phyloP scores from a whole-genome alignment of 2,888 invertebrate species.

The Tiliacea citrago region DNA sequence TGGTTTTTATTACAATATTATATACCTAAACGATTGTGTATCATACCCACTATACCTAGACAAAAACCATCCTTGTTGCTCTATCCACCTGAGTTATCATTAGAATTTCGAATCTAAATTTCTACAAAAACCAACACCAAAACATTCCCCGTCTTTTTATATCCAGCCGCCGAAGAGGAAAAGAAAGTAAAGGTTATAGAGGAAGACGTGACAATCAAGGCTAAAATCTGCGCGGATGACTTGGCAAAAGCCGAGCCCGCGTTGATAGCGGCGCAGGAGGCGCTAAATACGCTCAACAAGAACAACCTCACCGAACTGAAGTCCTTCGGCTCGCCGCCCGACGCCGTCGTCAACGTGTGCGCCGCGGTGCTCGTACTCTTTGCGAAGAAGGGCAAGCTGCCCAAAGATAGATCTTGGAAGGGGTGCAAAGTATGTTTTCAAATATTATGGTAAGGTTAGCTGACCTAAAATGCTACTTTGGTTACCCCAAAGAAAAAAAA shows the following conservation, averaged over 20 bases:
- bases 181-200: constrained; percentile 97
- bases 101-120: not conserved
- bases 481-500: not conserved
- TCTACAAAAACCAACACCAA: not conserved
- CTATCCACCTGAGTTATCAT: not conserved
- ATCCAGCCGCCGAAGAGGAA: constrained; percentile 94
- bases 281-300: constrained; percentile 97
- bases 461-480: not conserved
- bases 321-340: constrained; percentile 97
- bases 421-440: constrained; percentile 92
- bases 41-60: not conserved
- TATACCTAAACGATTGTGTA: not conserved
- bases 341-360: constrained; percentile 96
- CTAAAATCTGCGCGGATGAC: constrained; percentile 96
- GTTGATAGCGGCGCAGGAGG: constrained; percentile 96
- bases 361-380: constrained; percentile 97
- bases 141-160: not conserved
- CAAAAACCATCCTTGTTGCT: not conserved
- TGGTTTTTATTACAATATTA: not conserved
- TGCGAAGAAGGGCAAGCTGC: constrained; percentile 95
- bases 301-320: constrained; percentile 98
- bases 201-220: constrained; percentile 96
- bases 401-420: constrained; percentile 98
- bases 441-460: not conserved
- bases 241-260: constrained; percentile 98